phyloP scores from a whole-genome alignment of 2,113 vertebrate genomes.

The Cyrtonyx montezumae region DNA sequence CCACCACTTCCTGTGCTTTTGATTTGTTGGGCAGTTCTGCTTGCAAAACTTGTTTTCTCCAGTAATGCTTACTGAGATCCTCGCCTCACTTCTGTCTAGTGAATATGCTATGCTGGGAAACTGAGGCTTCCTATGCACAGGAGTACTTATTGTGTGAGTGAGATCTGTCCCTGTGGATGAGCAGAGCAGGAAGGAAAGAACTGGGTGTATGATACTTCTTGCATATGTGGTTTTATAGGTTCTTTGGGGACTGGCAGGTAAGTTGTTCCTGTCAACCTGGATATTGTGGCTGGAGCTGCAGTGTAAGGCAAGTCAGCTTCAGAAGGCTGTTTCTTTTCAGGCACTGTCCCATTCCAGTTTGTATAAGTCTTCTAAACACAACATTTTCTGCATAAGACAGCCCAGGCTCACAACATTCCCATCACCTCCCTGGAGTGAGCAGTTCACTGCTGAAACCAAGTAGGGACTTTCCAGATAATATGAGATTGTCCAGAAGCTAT shows the following conservation, averaged over 20 bases:
- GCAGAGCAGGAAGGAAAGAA: neutral
- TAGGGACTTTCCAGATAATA: neutral
- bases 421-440: neutral
- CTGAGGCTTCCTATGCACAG: neutral
- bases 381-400: neutral
- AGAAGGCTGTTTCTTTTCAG: neutral
- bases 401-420: rapidly evolving
- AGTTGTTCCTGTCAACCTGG: neutral
- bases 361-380: rapidly evolving
- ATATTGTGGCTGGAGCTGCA: neutral
- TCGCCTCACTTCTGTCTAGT: neutral
- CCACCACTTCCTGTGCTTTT: neutral
- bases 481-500: neutral
- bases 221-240: neutral
- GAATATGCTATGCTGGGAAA: neutral
- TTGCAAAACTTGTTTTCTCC: constrained; percentile 5
- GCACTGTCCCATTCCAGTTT: neutral
- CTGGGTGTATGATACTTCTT: neutral
- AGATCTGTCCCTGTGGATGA: neutral
- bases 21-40: neutral
- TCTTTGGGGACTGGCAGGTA: neutral
- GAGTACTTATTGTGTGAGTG: neutral
- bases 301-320: neutral
- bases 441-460: neutral
- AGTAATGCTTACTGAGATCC: neutral